Evolutionary conservation across 2,113 vertebrate species (phyloP), one percentile per base, ranked within the genome.

Genomic region (Eulemur macaco): DNA sequence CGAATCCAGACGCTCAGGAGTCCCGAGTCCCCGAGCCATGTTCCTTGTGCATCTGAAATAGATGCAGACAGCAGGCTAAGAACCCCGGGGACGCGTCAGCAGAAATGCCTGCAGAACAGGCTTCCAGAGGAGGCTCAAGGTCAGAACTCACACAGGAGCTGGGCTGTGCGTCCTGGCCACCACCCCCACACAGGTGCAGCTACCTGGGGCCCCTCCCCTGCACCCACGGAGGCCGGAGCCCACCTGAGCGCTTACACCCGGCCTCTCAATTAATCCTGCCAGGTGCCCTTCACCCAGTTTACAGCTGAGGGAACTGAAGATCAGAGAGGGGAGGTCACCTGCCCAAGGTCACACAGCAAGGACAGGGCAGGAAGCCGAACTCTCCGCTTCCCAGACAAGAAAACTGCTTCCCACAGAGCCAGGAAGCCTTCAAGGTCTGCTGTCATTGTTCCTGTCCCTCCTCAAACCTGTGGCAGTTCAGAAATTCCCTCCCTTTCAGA

Each of bases 1-100:
- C 78, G 52, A 96, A 97, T 50, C 92, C 97, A 95, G 97, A 97
- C 97, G 84, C 96, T 97, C 97, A 91, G 92, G 89, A 96, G 94
- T 89, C 94, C 54, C 1, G 1, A 27, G 97, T 95, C 97, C 97
- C 88, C 0, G 5, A 96, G 97, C 63, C 92, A 34, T 74, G 96
- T 50, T 1, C 78, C 83, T 20, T 1, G 45, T 52, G 64, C 60
- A 25, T 97, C 96, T 86, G 97, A 98, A 98, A 98, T 96, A 98
- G 98, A 97, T 73, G 85, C 0, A 66, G 89, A 95, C 98, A 96
- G 95, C 96, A 97, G 97, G 97, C 86, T 91, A 89, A 78, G 89
- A 96, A 80, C 71, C 68, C 0, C 0, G 60, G 91, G 95, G 96
- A 94, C 88, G 94, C 3, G 83, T 95, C 96, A 97, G 95, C 95